Percentiles rank a stretch among this genome's conserved stretches.
Conservation (phyloP, 1,140 invertebrate species). For the Rhizoglyphus robini region DNA sequence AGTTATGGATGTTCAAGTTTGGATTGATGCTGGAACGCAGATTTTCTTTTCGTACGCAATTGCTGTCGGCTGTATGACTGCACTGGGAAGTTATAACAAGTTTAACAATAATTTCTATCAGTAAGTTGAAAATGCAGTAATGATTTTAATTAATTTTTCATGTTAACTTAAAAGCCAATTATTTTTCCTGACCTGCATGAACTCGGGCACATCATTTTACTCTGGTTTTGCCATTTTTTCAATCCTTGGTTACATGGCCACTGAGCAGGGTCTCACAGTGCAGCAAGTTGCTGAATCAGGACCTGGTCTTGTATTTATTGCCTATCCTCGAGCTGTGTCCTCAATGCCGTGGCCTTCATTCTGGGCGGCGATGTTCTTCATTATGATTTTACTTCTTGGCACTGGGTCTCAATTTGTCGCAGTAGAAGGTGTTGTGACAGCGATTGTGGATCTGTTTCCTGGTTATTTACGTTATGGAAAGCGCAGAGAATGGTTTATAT, state of each 20-base stretch:
- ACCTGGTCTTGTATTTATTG: constrained; percentile 46
- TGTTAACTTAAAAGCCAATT: constrained; percentile 32
- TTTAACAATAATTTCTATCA: constrained; percentile 30
- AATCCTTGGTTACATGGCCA: constrained; percentile 37
- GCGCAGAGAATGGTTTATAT: constrained; percentile 44
- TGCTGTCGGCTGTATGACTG: constrained; percentile 38
- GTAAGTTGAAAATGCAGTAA: constrained; percentile 7
- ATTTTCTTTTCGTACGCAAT: constrained; percentile 38
- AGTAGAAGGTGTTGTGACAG: constrained; percentile 60
- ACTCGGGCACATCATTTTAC: constrained; percentile 35
- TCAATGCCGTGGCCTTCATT: constrained; percentile 35
- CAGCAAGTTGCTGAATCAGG: constrained; percentile 36
- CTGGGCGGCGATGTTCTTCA: constrained; percentile 45
- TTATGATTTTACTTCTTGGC: constrained; percentile 47
- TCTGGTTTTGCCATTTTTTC: constrained; percentile 38
- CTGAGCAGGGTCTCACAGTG: constrained; percentile 32
- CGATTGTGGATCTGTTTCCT: constrained; percentile 55
- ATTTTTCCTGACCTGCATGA: constrained; percentile 33
- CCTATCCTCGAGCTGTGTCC: constrained; percentile 41
- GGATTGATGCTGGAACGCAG: constrained; percentile 37
- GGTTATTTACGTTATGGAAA: constrained; percentile 34
- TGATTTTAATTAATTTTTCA: neutral
- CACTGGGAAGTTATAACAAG: constrained; percentile 31
- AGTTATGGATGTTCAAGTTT: constrained; percentile 35
- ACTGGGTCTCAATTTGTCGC: constrained; percentile 57